Evolutionary conservation across 2,113 vertebrate species (phyloP), one percentile per base, ranked within the genome.

Genomic region (Lipophrys pholis): DNA sequence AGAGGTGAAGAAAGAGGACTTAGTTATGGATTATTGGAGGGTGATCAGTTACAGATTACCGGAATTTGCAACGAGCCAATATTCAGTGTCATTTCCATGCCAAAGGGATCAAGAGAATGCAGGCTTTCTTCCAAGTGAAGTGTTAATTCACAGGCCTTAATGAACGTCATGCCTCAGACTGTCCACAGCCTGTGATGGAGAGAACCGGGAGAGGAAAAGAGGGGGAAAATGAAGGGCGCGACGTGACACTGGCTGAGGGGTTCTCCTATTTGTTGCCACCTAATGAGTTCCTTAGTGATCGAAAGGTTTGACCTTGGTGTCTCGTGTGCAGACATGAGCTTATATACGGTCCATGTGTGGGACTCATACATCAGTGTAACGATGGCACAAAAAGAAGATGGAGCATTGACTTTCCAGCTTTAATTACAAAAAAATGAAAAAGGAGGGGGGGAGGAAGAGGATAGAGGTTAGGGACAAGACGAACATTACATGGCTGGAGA

Each of bases 231-330:
- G 65, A 68, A 72, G 58, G 62, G 61, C 39, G 1, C 46, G 68
- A 45, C 6, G 76, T 51, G 41, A 30, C 36, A 30, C 15, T 14
- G 54, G 58, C 52, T 60, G 51, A 59, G 48, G 75, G 60, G 49
- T 40, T 41, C 42, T 64, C 52, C 48, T 41, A 43, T 56, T 76
- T 50, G 76, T 43, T 58, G 11, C 36, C 51, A 38, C 11, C 14
- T 87, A 83, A 88, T 71, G 67, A 84, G 80, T 11, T 69, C 64
- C 63, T 60, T 0, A 5, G 16, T 10, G 57, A 78, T 76, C 12
- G 60, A 6, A 45, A 36, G 63, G 61, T 63, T 63, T 61, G 69
- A 85, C 43, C 55, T 75, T 39, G 9, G 11, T 45, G 54, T 36
- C 59, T 69, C 4, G 6, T 38, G 14, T 12, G 68, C 56, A 39